phyloP scores from a whole-genome alignment of 2,888 invertebrate genomes.

The Byasa hedistus region DNA sequence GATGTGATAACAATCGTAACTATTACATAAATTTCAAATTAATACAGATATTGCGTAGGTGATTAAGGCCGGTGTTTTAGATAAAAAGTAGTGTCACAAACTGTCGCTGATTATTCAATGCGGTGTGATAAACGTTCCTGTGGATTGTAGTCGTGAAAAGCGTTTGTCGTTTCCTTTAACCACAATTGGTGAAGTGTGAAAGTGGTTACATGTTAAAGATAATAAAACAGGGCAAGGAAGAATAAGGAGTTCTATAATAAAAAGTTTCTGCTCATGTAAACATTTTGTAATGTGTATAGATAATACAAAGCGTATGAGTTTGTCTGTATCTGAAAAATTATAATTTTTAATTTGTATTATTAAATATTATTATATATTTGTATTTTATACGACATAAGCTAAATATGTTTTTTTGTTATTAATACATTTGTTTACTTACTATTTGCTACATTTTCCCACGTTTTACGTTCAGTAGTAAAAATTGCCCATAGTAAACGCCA shows the following conservation, averaged over 20 bases:
- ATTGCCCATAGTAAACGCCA: background rate
- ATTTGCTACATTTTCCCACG: no score
- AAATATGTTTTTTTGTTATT: no score
- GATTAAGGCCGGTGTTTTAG: slow-evolving; percentile 46
- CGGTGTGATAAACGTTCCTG: background rate
- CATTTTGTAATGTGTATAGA: no score
- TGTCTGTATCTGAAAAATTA: no score
- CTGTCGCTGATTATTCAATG: slow-evolving; percentile 23
- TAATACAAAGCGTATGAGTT: no score
- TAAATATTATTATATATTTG: no score
- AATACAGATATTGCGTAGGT: slow-evolving; percentile 41
- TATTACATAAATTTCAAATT: slow-evolving; percentile 47
- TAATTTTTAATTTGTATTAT: no score
- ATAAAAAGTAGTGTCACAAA: slow-evolving; percentile 19
- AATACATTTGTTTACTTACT: no score
- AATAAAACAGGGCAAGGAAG: background rate
- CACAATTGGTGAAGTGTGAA: background rate
- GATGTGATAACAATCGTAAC: slow-evolving; percentile 37
- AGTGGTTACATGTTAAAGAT: background rate
- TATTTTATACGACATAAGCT: no score
- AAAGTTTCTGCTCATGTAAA: no score
- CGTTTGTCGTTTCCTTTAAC: background rate
- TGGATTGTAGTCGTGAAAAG: background rate
- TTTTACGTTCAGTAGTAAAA: no score
- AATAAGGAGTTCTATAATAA: background rate